These are phyloP conservation scores for Aporophyla lueneburgensis DNA, from an alignment of 2,888 invertebrate species.

Conservation along the genomic window DNA sequence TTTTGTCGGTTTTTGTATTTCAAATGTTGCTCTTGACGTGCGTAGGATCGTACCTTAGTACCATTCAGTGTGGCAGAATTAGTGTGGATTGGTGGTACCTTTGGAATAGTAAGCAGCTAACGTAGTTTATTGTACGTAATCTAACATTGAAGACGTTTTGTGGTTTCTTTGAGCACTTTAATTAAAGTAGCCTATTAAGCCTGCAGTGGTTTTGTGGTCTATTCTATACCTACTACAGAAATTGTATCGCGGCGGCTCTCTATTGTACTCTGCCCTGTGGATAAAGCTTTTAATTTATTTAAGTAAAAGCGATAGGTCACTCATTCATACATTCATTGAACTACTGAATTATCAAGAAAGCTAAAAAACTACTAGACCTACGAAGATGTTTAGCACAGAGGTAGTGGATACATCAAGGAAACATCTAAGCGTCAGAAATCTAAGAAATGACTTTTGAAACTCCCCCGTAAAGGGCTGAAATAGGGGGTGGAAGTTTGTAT, in stretches of 20 bases:
- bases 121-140: not conserved
- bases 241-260: not conserved
- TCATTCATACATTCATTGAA: too few species aligned
- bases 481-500: too few species aligned
- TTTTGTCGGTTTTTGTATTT: not conserved
- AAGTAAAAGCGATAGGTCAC: too few species aligned
- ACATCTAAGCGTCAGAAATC: too few species aligned
- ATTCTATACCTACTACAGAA: too few species aligned
- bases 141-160: not conserved
- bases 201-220: not conserved
- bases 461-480: too few species aligned
- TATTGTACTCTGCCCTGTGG: not conserved
- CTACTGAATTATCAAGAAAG: too few species aligned
- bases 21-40: not conserved
- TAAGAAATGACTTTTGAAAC: too few species aligned
- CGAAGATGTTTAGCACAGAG: too few species aligned
- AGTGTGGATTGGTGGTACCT: not conserved
- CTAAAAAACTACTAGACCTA: too few species aligned
- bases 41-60: not conserved
- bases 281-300: not conserved
- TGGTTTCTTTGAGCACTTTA: not conserved
- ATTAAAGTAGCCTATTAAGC: not conserved
- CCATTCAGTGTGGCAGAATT: not conserved
- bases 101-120: slow-evolving; percentile 3
- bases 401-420: too few species aligned